Base-by-base conservation (phyloP, 2,797 vertebrate species). In the Hydrophis major region DNA sequence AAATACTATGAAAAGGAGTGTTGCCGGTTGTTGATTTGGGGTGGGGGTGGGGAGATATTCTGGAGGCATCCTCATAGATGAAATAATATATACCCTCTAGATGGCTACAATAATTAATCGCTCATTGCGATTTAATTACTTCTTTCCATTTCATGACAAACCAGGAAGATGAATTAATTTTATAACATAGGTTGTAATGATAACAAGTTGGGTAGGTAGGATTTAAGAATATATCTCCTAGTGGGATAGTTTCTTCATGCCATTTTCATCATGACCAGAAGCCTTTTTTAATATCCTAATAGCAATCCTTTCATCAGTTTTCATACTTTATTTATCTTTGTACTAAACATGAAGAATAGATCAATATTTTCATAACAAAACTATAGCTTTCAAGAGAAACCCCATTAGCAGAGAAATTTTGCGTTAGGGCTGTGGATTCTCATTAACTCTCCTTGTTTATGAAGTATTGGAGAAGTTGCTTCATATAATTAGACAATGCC, bases 21-120 rank as follows among this genome's bases (percentile, higher is more conserved):
- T 53, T 92, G 86, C 6, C 69, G 8, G 28, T 66, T 32, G 28
- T n/a, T 60, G 42, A 25, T 63, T 5, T 13, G 53, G 53, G 50
- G 6, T 6, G 1, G 6, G 32, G 69, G 2, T 8, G 4, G 2
- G 12, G 4, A 18, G 8, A 89, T 20, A 66, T 92, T 83, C 74
- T 11, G 0, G 83, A 88, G 63, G 69, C 56, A 93, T 22, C 61
- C 57, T 47, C 16, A 28, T 0, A 0, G 47, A 56, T 37, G 90
- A 59, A 66, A 42, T 10, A 61, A 91, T 90, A 42, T 42, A 89
- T 94, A 56, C 89, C 28, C 1, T 0, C 1, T 0, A 74, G 89
- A n/a, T 55, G 90, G 56, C 32, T 50, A 14, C 20, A n/a, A 18
- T n/a, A 4, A 78, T 89, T 90, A 42, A 88, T 94, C 5, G 0